Conservation (phyloP, 2,797 vertebrate species). For the Chloroceryle inda region DNA sequence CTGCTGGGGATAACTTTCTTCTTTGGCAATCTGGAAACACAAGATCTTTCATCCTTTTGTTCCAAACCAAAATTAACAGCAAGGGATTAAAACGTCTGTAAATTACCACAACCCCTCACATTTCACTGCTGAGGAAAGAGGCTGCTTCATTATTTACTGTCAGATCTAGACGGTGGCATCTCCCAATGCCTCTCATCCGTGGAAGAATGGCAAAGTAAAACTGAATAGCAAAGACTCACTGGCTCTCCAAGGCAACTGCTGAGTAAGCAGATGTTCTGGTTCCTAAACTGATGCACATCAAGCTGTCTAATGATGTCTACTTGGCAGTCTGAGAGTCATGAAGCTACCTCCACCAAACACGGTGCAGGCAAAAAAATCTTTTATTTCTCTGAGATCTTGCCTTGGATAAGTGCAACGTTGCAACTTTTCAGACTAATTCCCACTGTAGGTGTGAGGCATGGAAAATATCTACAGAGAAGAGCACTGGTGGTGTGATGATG, state of each 20-base stretch:
- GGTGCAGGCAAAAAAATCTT: background rate
- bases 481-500: accelerated
- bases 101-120: background rate
- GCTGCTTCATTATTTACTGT: background rate
- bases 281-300: background rate
- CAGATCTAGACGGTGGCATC: background rate
- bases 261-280: accelerated
- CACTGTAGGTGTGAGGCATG: background rate
- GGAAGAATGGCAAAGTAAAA: background rate
- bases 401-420: background rate
- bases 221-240: background rate
- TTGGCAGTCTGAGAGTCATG: background rate
- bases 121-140: background rate
- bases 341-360: background rate
- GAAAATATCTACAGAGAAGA: background rate
- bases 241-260: background rate
- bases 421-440: background rate
- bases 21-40: background rate
- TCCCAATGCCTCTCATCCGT: background rate
- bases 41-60: background rate
- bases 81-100: background rate
- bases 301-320: background rate
- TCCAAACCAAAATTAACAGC: background rate
- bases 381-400: background rate
- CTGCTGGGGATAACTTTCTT: background rate